phyloP scores from a whole-genome alignment of 2,888 invertebrate genomes.

The Morpho deidamia region DNA sequence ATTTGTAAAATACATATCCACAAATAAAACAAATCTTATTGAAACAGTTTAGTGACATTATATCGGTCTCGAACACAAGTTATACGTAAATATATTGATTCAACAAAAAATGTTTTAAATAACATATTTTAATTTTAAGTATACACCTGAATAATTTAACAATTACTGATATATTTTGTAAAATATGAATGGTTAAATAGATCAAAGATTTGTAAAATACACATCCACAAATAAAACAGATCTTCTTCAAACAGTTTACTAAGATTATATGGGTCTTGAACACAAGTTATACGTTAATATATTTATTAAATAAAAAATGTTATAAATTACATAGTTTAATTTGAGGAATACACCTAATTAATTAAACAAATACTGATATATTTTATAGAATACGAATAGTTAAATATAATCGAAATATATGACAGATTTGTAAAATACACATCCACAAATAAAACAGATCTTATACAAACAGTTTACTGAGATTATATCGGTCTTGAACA shows the following conservation, averaged over 20 bases:
- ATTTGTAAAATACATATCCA: not conserved
- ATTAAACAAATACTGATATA: too few relatives aligned
- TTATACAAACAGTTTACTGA: constrained; percentile 9
- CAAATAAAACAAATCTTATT: constrained; percentile 13
- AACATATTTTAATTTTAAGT: too few relatives aligned
- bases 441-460: constrained; percentile 8
- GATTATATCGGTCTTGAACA: constrained; percentile 12
- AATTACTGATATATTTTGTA: too few relatives aligned
- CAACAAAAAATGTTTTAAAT: too few relatives aligned
- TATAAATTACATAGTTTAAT: too few relatives aligned
- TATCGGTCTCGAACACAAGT: constrained; percentile 9
- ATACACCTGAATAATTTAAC: too few relatives aligned
- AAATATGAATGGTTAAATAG: too few relatives aligned
- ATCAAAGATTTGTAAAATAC: not conserved
- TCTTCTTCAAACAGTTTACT: constrained; percentile 10
- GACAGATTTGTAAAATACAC: not conserved
- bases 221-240: constrained; percentile 5
- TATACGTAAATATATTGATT: too few relatives aligned
- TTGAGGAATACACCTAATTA: too few relatives aligned
- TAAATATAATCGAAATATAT: too few relatives aligned
- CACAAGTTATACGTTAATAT: constrained; percentile 11
- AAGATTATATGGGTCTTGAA: constrained; percentile 11
- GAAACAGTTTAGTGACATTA: constrained; percentile 10
- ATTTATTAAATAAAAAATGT: too few relatives aligned
- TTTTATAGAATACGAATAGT: too few relatives aligned